These are phyloP conservation scores for Enteromius afrohamiltoni DNA, from an alignment of 2,797 vertebrate species.

Conservation along the genomic window DNA sequence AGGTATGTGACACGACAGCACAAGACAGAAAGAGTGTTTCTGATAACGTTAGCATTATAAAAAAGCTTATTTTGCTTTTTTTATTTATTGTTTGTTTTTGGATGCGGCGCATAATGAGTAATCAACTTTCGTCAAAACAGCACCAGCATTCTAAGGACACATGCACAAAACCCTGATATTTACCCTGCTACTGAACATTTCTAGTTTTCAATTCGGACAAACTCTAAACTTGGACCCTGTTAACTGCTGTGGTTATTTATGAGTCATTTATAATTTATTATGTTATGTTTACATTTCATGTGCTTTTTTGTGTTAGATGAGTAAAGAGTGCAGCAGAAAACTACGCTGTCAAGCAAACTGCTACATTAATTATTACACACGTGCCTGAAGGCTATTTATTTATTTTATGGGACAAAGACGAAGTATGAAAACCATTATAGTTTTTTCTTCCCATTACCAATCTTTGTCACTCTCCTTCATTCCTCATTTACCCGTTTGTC, in stretches of 20 bases:
- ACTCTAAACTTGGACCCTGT: neutral
- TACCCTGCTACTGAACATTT: neutral
- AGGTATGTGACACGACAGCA: slow-evolving; percentile 73
- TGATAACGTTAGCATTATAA: neutral
- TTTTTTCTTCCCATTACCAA: neutral
- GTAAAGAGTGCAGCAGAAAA: neutral
- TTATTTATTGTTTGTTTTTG: no score
- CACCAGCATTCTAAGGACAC: neutral
- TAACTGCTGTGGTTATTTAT: neutral
- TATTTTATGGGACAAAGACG: neutral
- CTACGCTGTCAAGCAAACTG: neutral
- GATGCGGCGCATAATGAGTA: neutral
- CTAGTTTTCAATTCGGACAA: neutral
- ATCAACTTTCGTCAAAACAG: neutral
- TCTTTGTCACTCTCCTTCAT: neutral
- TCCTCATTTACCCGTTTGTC: neutral
- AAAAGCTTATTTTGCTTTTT: neutral
- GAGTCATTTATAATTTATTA: neutral
- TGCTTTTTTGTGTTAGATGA: neutral
- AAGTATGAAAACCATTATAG: neutral
- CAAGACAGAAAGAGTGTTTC: neutral
- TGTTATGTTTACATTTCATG: neutral
- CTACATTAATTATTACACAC: neutral
- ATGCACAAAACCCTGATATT: neutral
- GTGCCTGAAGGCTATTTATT: neutral